Evolutionary conservation across 2,888 invertebrate genomes (phyloP), one percentile per base, ranked within the genome.

Genomic region (Acronicta aceris): DNA sequence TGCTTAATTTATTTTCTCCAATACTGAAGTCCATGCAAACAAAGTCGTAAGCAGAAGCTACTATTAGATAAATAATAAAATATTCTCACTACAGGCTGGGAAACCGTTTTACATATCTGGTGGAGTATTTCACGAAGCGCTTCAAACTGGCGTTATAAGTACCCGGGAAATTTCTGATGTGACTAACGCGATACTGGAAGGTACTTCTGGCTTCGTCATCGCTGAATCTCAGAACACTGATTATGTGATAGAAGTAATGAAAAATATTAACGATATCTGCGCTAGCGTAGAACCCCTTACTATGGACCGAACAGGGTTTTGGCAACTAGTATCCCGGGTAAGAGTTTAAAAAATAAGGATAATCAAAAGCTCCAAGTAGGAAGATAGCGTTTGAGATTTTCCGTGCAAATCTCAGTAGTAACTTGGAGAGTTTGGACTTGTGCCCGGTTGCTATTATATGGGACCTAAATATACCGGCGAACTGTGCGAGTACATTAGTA

Each of bases 21-120:
- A n/a, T n/a, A n/a, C n/a, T n/a, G n/a, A n/a, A 4, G 21, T 2
- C 21, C 21, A 21, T 4, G 21, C 21, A 21, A 4, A 21, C 21
- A 21, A 21, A 21, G 21, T 21, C 4, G 21, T 21, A 21, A 21
- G 21, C 21, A 21, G 21, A 21, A 4, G 21, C 21, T 21, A 21
- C 21, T 21, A n/a, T n/a, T 21, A 21, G 4, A 21, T 21, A 21
- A 9, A 12, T 25, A 45, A 55, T 12, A 43, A 8, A 9, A 30
- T 2, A 33, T 40, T 25, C 30, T 2, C 27, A 1, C 8, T 42
- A 38, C 51, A 93, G 93, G 84, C 76, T 33, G 91, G 93, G 1
- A 92, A 89, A 75, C 90, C 91, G 10, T 81, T 88, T 7, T 89
- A 78, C 63, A 43, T 93, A 51, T 90, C 90, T 1, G 92, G 92